Conservation (phyloP, 1,140 invertebrate genomes). For the Chelonus insularis region DNA sequence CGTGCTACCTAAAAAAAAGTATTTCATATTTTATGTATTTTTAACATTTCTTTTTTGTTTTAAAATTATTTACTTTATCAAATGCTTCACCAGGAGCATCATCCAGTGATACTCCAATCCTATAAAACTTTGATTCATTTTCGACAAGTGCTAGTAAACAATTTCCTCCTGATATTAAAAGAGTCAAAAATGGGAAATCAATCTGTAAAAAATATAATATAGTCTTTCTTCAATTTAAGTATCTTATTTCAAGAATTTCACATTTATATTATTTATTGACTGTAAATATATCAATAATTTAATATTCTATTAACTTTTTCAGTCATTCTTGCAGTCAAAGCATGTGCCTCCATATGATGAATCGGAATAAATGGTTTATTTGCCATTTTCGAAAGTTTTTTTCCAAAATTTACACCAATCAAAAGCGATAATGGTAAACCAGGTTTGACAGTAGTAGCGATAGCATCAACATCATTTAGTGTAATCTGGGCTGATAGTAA, state of each 20-base stretch:
- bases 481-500: conserved; percentile 67
- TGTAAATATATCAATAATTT: conserved; percentile 7
- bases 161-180: conserved; percentile 92
- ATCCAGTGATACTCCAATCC: conserved; percentile 80
- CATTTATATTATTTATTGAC: no score
- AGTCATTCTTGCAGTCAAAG: conserved; percentile 81
- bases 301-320: conserved; percentile 54
- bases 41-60: no score
- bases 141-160: conserved; percentile 80
- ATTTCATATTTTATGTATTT: no score
- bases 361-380: conserved; percentile 91
- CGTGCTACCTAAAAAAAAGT: conserved; percentile 70
- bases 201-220: conserved; percentile 59
- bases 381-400: conserved; percentile 70
- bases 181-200: conserved; percentile 85
- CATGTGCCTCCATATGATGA: conserved; percentile 99
- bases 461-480: conserved; percentile 81
- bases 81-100: conserved; percentile 89
- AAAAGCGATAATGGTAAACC: conserved; percentile 78
- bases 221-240: conserved; percentile 23
- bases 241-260: conserved; percentile 8
- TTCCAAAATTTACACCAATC: conserved; percentile 85
- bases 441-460: conserved; percentile 89
- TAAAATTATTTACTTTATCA: conserved; percentile 71
- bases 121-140: conserved; percentile 74